Base-by-base conservation (phyloP, 2,888 invertebrate species). In the Chironomus tentans region DNA sequence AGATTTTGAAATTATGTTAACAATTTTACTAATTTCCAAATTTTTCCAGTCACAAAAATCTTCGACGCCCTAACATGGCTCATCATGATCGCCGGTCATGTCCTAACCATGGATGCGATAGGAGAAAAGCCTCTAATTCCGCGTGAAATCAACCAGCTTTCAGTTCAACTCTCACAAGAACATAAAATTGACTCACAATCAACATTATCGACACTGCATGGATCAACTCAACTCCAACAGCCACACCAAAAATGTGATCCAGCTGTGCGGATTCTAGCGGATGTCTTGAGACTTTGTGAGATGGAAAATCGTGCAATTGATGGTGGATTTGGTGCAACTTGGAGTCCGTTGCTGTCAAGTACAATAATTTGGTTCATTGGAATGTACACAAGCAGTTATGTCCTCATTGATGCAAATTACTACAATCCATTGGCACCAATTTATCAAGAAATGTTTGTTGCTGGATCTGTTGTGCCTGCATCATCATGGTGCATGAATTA, bases 11-110 rank as follows among this genome's bases (percentile, higher is more conserved):
- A n/a, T n/a, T n/a, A n/a, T n/a, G n/a, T n/a, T n/a, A n/a, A n/a
- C n/a, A n/a, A n/a, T n/a, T n/a, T n/a, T 85, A 85, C 78, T 76
- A 84, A 78, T 84, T 83, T 24, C 80, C 82, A 61, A 62, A 7
- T 18, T 21, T 65, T 70, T 48, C 15, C 7, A 72, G 61, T 72
- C 38, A 87, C 89, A 77, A 87, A 85, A 71, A 84, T 95, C 47
- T 94, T 93, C 81, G 96, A 97, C 85, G 95, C 96, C 83, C 84
- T 96, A 22, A 95, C 96, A 82, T 97, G 96, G 97, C 87, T 93
- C 38, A 84, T 95, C 28, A 87, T 97, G 80, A 89, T 96, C 74
- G 85, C 87, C 0, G 90, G 89, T 0, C 87, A 90, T 80, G 85
- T 90, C 2, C 82, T 91, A 69, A 88, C 90, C 72, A 88, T 90